Evolutionary conservation across 2,888 invertebrate species (phyloP), one percentile per base, ranked within the genome.

Genomic region (Hypomecis punctinalis): DNA sequence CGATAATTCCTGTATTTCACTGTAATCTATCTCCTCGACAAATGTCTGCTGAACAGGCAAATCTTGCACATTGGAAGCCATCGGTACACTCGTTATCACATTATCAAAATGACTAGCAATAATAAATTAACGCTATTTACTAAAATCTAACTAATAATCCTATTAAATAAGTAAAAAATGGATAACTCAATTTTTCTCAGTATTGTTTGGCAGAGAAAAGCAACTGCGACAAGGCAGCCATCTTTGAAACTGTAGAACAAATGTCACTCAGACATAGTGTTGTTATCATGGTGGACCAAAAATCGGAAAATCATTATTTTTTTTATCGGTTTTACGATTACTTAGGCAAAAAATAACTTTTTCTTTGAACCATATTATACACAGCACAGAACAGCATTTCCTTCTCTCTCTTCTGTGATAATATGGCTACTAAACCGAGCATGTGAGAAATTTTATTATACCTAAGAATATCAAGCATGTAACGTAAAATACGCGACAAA

Each of bases 1-100:
- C 95, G 95, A 94, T 89, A 96, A 91, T 80, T 94, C 94, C 83
- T 95, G 93, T 84, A 97, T 96, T 93, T 96, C 96, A 91, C 94
- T 94, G 88, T 95, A 95, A 89, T 96, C 94, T 85, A 97, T 96
- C 93, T 96, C 96, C 90, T 96, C 95, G 80, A 96, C 96, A 91
- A 96, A 96, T 80, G 90, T 89, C 89, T 91, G 93, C 80, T 90
- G 92, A 84, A 88, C 88, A 83, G 90, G 86, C 76, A 85, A 89
- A 80, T 91, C 90, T 88, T 89, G 91, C 82, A 88, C 88, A 90
- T 87, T 90, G 83, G 93, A 91, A 91, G 93, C 93, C 93, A 93
- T 93, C 86, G 85, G 88, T 88, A 89, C 83, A 88, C 87, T 88
- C 86, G 86, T 78, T 89, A 90, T 92, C 88, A 93, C 93, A 93